Evolutionary conservation across 2,797 vertebrate species (phyloP).

Genomic region (Chrosomus eos): DNA sequence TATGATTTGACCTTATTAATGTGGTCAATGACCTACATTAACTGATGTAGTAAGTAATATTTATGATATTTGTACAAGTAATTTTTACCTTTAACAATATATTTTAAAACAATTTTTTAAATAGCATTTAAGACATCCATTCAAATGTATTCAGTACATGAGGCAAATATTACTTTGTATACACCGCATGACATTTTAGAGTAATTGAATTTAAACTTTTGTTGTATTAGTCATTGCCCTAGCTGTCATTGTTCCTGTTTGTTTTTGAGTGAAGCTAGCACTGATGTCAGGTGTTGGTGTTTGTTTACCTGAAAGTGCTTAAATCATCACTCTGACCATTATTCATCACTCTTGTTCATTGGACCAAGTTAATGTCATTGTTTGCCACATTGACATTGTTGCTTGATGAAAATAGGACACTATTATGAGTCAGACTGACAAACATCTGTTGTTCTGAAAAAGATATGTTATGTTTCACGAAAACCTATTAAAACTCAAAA

Average conservation of each 20-base stretch:
- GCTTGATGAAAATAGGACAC: background rate
- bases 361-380: constrained; percentile 10
- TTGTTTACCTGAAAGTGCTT: background rate
- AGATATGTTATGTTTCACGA: background rate
- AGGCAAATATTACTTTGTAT: background rate
- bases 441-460: background rate
- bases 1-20: background rate
- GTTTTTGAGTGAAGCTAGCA: background rate
- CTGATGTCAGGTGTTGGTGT: background rate
- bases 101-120: background rate
- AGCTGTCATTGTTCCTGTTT: background rate
- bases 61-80: background rate
- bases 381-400: constrained; percentile 27
- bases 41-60: no score
- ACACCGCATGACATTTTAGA: background rate
- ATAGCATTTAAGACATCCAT: background rate
- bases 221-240: background rate
- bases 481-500: background rate
- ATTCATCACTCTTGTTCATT: no score
- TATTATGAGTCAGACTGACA: constrained; percentile 28
- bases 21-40: no score
- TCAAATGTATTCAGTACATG: background rate
- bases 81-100: background rate
- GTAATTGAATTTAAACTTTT: background rate
- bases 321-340: constrained; percentile 17